Base-by-base conservation (phyloP, 64 coral and sea anemone genomes). In the Stylophora pistillata region DNA sequence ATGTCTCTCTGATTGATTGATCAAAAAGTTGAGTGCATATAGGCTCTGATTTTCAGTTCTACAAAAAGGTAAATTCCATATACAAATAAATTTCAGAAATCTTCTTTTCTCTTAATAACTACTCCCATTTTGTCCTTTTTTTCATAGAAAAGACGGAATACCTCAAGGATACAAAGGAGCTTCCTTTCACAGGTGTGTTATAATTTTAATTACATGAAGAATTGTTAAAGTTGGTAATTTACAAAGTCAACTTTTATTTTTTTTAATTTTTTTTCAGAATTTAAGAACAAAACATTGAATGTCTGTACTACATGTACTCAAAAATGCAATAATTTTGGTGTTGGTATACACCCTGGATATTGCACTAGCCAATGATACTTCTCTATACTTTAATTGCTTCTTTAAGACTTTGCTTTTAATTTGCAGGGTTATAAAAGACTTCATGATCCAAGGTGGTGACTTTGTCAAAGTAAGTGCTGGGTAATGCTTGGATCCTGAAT, bases 391-490 rank as follows among this genome's bases (percentile, higher is more conserved):
- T 69, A 27, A 10, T 70, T 32, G 5, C 14, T 18, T 55, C 37
- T 72, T 16, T 86, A 32, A 78, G 17, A 55, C 30, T 47, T 73
- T 55, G 11, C 17, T 85, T 37, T 70, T 31, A 55, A 33, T 58
- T 47, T 88, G 13, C 33, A 95, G 94, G 73, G 94, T 95, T 20
- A 95, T 95, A 52, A 95, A 95, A 32, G 94, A 95, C 73, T 95
- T 95, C 55, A 95, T 95, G 94, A 88, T 95, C 34, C 94, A 95
- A 84, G 94, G 94, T 57, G 94, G 94, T 12, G 94, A 95, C 91
- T 95, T 95, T 89, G 71, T 95, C 2, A 88, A 91, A 28, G 94
- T 95, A 61, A 86, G 72, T 82, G 2, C 37, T 77, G 14, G 9
- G 3, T 30, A 60, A 60, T 60, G 10, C 21, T n/a, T 23, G 63